Conservation (phyloP, 2,113 vertebrate genomes). For the mouse (Mus musculus) region DNA sequence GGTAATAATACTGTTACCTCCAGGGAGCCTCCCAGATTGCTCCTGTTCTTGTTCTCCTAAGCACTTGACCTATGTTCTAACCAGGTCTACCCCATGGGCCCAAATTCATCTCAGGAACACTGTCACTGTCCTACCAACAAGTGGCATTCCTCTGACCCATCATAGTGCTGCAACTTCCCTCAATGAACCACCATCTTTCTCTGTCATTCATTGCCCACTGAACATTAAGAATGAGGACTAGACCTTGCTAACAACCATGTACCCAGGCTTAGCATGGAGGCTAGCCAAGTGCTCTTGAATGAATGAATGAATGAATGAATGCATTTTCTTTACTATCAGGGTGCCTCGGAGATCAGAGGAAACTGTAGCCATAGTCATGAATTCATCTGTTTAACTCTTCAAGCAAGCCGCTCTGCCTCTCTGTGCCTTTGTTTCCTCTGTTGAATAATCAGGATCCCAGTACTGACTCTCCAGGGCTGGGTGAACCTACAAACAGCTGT, state of each 20-base stretch:
- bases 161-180: rapidly evolving
- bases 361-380: not conserved
- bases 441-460: rapidly evolving
- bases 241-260: not conserved
- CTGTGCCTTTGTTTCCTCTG: not conserved
- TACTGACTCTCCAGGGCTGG: not conserved
- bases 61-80: rapidly evolving
- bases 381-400: too few relatives aligned
- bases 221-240: rapidly evolving
- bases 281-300: not conserved
- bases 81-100: not conserved
- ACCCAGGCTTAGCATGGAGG: not conserved
- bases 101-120: rapidly evolving
- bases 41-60: rapidly evolving
- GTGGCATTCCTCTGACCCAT: not conserved
- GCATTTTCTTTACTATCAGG: not conserved
- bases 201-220: rapidly evolving
- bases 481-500: not conserved
- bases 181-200: too few relatives aligned
- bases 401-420: not conserved
- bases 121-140: not conserved
- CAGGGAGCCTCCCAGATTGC: not conserved
- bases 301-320: not conserved
- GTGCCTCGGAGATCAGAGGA: not conserved
- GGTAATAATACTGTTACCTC: not conserved